phyloP scores from a whole-genome alignment of 2,888 invertebrate genomes.

The Tridacna crocea region DNA sequence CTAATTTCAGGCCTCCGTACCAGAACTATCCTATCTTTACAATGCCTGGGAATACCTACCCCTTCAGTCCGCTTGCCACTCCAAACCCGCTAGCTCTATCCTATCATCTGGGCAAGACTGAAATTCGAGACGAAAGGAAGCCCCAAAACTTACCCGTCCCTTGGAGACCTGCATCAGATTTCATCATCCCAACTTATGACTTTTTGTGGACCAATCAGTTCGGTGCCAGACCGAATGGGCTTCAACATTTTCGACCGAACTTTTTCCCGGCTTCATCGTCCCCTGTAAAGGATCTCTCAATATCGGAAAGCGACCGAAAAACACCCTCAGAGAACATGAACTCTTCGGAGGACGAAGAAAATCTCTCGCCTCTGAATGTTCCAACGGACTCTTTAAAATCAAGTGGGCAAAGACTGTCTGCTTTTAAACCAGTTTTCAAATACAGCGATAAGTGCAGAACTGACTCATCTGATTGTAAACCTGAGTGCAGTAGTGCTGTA shows the following conservation, averaged over 20 bases:
- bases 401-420: slow-evolving; percentile 52
- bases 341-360: slow-evolving; percentile 62
- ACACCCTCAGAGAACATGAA: slow-evolving; percentile 50
- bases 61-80: slow-evolving; percentile 59
- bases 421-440: slow-evolving; percentile 59
- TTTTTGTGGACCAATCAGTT: slow-evolving; percentile 71
- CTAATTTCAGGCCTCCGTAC: slow-evolving; percentile 62
- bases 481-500: neutral
- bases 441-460: slow-evolving; percentile 5
- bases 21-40: slow-evolving; percentile 66
- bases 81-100: slow-evolving; percentile 62
- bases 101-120: slow-evolving; percentile 62
- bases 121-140: slow-evolving; percentile 54
- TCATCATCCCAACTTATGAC: slow-evolving; percentile 69
- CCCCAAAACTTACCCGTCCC: slow-evolving; percentile 39
- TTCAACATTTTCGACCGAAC: slow-evolving; percentile 49
- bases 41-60: slow-evolving; percentile 66
- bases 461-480: slow-evolving; percentile 3
- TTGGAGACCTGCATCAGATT: slow-evolving; percentile 59
- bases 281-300: slow-evolving; percentile 51
- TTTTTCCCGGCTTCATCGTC: slow-evolving; percentile 40
- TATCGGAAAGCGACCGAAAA: slow-evolving; percentile 27
- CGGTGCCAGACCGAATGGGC: slow-evolving; percentile 30
- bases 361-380: slow-evolving; percentile 34
- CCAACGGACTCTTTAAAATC: slow-evolving; percentile 24